phyloP scores from a whole-genome alignment of 2,888 invertebrate genomes.

The Drosophila merina region DNA sequence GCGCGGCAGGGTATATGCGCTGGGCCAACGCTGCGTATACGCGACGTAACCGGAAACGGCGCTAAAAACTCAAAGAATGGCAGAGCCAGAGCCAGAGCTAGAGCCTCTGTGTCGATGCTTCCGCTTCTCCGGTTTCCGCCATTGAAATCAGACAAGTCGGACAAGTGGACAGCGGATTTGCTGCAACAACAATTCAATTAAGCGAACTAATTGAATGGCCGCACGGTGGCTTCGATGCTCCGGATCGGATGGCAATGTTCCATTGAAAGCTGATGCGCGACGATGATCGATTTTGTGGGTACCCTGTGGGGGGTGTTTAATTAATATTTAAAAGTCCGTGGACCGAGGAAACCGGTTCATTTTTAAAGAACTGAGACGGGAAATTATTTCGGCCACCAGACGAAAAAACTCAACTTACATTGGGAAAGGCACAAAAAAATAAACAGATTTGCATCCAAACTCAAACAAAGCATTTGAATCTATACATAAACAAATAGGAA shows the following conservation, averaged over 20 bases:
- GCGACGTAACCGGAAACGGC: constrained; percentile 67
- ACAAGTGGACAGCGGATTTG: constrained; percentile 69
- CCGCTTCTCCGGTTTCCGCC: constrained; percentile 15
- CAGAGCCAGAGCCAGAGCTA: constrained; percentile 18
- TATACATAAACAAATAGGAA: background rate
- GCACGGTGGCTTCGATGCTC: constrained; percentile 36
- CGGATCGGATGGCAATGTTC: constrained; percentile 49
- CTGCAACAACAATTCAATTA: constrained; percentile 81
- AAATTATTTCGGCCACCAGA: background rate
- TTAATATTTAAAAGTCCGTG: constrained; percentile 22
- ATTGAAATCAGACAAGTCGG: constrained; percentile 9
- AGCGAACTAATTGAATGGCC: constrained; percentile 78
- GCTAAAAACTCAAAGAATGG: constrained; percentile 53
- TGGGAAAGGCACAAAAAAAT: background rate
- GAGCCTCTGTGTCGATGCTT: constrained; percentile 21
- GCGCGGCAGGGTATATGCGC: constrained; percentile 44
- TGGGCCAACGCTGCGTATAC: constrained; percentile 55
- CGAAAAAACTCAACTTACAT: background rate
- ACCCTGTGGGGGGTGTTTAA: constrained; percentile 16
- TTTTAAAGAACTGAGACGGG: background rate
- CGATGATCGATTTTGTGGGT: constrained; percentile 26
- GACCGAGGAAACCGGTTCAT: background rate
- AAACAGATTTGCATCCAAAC: background rate
- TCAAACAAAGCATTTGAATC: background rate
- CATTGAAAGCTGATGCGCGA: constrained; percentile 15